Conservation (phyloP, 2,888 invertebrate species). For the Pandemis corylana region DNA sequence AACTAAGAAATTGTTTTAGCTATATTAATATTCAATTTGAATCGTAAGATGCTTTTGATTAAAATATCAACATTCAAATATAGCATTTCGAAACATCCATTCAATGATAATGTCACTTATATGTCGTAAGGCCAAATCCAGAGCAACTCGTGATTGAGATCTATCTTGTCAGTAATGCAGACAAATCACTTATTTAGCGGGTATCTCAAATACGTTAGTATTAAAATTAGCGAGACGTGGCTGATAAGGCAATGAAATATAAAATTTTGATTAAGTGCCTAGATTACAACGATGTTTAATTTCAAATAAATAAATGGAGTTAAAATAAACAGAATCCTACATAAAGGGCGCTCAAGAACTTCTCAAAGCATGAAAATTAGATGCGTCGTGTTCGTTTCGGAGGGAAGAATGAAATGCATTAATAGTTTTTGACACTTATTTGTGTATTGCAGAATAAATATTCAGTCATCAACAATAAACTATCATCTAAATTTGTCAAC, state of each 20-base stretch:
- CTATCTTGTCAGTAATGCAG: not conserved
- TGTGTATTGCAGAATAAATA: constrained; percentile 16
- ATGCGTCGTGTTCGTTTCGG: not conserved
- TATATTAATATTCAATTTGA: too few relatives aligned
- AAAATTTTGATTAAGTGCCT: too few relatives aligned
- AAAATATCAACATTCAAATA: too few relatives aligned
- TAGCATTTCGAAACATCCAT: not conserved
- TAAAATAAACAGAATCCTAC: too few relatives aligned
- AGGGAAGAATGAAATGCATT: not conserved
- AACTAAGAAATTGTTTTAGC: too few relatives aligned
- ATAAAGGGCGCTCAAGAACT: too few relatives aligned
- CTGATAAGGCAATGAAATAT: too few relatives aligned
- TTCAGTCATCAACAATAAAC: not conserved
- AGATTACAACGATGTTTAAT: too few relatives aligned
- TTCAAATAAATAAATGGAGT: too few relatives aligned
- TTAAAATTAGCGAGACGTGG: constrained; percentile 3
- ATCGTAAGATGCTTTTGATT: too few relatives aligned
- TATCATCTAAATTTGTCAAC: not conserved
- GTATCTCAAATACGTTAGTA: not conserved
- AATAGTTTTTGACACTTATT: constrained; percentile 6
- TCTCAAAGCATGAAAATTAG: too few relatives aligned
- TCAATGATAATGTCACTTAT: not conserved
- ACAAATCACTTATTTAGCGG: not conserved
- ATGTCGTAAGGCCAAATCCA: constrained; percentile 9
- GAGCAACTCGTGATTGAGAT: not conserved